Evolutionary conservation across 2,888 invertebrate species (phyloP).

Genomic region (Pterobdella sp.): DNA sequence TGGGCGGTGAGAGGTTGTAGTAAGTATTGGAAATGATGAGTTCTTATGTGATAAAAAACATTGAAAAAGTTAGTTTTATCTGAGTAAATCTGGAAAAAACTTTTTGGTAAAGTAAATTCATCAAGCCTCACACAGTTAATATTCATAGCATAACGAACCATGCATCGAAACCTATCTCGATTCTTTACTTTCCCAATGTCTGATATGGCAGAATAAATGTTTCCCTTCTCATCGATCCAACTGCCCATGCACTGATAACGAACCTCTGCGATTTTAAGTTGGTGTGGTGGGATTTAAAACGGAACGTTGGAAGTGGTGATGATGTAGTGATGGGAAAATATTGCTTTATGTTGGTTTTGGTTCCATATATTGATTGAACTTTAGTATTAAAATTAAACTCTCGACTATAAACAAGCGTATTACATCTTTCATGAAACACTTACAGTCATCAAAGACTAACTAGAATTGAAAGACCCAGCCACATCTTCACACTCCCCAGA

Average conservation of each 20-base stretch:
- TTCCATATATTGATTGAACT: not conserved
- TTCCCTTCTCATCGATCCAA: slow-evolving; percentile 53
- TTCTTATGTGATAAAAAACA: not conserved
- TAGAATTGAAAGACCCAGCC: slow-evolving; percentile 24
- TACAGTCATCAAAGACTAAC: not conserved
- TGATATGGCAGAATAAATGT: slow-evolving; percentile 90
- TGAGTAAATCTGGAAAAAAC: not conserved
- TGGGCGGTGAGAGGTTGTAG: not conserved
- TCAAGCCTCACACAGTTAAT: not conserved
- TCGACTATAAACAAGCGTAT: not conserved
- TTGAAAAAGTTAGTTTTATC: not conserved
- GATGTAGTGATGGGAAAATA: not conserved
- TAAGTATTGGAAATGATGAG: not conserved
- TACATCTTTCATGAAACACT: too few species aligned
- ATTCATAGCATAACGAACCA: slow-evolving; percentile 50
- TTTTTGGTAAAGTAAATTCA: not conserved
- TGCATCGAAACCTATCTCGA: slow-evolving; percentile 88
- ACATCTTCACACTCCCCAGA: slow-evolving; percentile 67
- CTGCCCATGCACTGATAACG: slow-evolving; percentile 50
- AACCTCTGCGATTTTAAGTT: slow-evolving; percentile 40
- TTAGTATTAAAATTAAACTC: not conserved
- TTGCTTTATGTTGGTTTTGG: not conserved
- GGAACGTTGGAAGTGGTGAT: not conserved
- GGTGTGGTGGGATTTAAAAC: not conserved
- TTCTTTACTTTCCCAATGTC: slow-evolving; percentile 90